Evolutionary conservation across 2,888 invertebrate genomes (phyloP).

Genomic region (Lysandra coridon): DNA sequence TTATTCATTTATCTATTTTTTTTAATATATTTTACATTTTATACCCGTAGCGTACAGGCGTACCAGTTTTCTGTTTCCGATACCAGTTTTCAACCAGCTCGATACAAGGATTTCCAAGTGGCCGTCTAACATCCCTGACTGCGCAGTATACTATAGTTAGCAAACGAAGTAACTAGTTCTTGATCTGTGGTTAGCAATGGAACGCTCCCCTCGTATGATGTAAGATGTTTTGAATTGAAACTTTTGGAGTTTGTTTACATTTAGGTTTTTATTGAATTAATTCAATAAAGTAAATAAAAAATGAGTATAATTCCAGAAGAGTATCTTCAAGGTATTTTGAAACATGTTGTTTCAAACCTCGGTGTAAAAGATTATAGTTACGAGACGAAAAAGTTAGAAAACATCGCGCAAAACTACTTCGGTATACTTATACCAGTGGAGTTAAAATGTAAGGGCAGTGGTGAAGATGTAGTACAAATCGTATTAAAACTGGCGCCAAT

Average conservation of each 20-base stretch:
- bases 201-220: not conserved
- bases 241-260: not conserved
- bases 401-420: conserved; percentile 68
- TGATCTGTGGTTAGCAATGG: not conserved
- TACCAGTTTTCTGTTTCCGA: too few species aligned
- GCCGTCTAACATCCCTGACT: too few species aligned
- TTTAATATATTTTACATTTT: too few species aligned
- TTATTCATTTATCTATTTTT: too few species aligned
- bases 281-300: not conserved
- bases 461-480: conserved; percentile 47
- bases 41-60: too few species aligned
- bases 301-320: conserved; percentile 32
- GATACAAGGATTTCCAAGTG: too few species aligned
- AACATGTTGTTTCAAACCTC: conserved; percentile 37
- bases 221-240: not conserved
- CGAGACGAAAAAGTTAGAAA: conserved; percentile 51
- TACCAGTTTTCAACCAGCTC: too few species aligned
- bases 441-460: conserved; percentile 49
- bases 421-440: conserved; percentile 62
- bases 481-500: conserved; percentile 68
- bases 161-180: too few species aligned
- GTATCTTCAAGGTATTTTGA: conserved; percentile 41
- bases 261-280: not conserved
- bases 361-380: conserved; percentile 48
- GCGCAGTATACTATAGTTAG: too few species aligned